phyloP scores from a whole-genome alignment of 2,113 vertebrate species.

The Vireo altiloquus region DNA sequence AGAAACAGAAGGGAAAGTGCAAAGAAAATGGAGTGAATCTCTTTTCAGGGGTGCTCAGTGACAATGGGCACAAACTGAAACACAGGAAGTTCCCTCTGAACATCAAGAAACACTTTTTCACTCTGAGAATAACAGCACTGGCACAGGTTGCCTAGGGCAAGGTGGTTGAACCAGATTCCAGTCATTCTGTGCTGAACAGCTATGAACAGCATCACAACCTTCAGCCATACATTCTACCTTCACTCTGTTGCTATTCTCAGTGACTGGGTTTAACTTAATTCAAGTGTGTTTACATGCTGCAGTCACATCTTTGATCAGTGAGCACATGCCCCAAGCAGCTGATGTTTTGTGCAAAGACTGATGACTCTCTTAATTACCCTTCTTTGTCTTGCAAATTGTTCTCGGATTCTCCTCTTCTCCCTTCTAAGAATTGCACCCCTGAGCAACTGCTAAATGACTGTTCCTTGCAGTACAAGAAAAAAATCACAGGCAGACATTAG shows the following conservation, averaged over 20 bases:
- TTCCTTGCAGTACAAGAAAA: neutral
- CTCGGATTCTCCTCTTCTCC: neutral
- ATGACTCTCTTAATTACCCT: neutral
- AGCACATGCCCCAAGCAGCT: neutral
- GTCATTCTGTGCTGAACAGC: accelerated
- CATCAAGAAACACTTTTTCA: neutral
- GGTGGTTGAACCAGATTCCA: neutral
- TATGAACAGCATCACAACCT: neutral
- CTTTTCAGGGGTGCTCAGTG: neutral
- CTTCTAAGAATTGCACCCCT: neutral
- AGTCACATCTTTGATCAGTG: neutral
- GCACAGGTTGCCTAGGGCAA: neutral
- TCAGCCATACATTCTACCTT: neutral
- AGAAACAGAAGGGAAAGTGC: neutral
- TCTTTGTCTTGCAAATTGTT: neutral
- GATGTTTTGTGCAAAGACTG: neutral
- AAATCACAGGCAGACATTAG: neutral
- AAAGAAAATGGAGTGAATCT: neutral
- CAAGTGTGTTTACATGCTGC: neutral
- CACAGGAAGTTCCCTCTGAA: neutral
- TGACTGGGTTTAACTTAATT: neutral
- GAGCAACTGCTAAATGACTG: neutral
- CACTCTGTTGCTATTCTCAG: neutral
- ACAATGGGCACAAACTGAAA: neutral
- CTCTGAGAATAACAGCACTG: neutral